phyloP scores from a whole-genome alignment of 2,888 invertebrate species.

The Tiliacea citrago region DNA sequence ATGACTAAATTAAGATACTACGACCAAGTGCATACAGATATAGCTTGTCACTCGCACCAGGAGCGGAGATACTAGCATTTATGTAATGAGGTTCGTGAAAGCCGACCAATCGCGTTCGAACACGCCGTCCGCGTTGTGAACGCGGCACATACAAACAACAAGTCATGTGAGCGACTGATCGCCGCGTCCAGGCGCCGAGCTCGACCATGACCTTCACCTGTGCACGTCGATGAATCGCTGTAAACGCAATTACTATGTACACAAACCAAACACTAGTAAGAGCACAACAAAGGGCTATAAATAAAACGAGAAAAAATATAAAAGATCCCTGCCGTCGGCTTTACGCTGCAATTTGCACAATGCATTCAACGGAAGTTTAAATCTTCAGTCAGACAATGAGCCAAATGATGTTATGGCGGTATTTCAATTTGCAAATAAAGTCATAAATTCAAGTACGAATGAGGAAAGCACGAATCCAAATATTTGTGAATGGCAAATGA shows the following conservation, averaged over 20 bases:
- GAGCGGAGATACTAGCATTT: slow-evolving; percentile 59
- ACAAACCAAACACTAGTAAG: slow-evolving; percentile 67
- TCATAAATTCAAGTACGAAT: slow-evolving; percentile 55
- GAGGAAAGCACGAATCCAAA: slow-evolving; percentile 55
- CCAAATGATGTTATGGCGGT: slow-evolving; percentile 60
- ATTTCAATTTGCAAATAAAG: slow-evolving; percentile 65
- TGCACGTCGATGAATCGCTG: slow-evolving; percentile 72
- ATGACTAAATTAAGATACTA: slow-evolving; percentile 27
- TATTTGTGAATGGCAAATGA: slow-evolving; percentile 56
- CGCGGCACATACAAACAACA: slow-evolving; percentile 74
- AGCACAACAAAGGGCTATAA: slow-evolving; percentile 70
- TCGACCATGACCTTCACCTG: slow-evolving; percentile 86
- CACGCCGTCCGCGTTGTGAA: slow-evolving; percentile 69
- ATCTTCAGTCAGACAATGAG: slow-evolving; percentile 66
- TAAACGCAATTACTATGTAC: slow-evolving; percentile 73
- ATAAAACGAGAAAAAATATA: slow-evolving; percentile 60
- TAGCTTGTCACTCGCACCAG: slow-evolving; percentile 44
- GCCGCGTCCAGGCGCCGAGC: slow-evolving; percentile 75
- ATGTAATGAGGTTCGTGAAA: slow-evolving; percentile 72
- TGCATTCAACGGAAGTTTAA: slow-evolving; percentile 70
- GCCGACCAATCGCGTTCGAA: slow-evolving; percentile 79
- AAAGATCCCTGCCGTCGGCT: slow-evolving; percentile 55
- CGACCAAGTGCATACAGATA: slow-evolving; percentile 30
- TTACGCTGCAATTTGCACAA: slow-evolving; percentile 64
- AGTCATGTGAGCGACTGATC: slow-evolving; percentile 81